phyloP scores from a whole-genome alignment of 2,797 vertebrate genomes.

The Chelonia mydas region DNA sequence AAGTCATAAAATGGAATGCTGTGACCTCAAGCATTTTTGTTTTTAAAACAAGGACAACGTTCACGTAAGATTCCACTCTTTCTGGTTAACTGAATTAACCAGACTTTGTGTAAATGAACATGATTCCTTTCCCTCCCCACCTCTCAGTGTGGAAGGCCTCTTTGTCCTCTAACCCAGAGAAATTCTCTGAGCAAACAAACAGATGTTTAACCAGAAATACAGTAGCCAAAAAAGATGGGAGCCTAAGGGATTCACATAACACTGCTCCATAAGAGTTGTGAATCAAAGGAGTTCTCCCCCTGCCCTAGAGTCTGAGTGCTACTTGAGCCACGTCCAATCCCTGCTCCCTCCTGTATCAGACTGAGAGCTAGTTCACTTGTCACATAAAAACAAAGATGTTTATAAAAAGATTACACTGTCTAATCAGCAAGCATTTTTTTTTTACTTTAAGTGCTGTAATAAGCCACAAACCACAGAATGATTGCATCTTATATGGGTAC shows the following conservation, averaged over 20 bases:
- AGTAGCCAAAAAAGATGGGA: not conserved
- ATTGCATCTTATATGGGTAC: conserved; percentile 41
- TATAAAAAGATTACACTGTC: not conserved
- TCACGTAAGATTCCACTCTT: not conserved
- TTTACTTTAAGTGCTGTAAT: not conserved
- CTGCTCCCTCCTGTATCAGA: not conserved
- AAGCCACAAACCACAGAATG: not conserved
- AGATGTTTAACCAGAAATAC: not conserved
- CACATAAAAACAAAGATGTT: not conserved
- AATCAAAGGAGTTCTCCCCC: not conserved
- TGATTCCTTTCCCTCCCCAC: not conserved
- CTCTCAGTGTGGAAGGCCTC: not conserved
- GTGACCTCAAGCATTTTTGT: not conserved
- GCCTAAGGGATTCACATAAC: not conserved
- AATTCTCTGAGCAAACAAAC: not conserved
- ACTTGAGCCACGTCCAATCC: not conserved
- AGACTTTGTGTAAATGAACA: not conserved
- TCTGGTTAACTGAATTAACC: not conserved
- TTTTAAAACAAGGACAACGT: not conserved
- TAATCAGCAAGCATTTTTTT: not conserved
- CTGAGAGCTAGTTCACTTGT: not conserved
- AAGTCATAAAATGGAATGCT: not conserved
- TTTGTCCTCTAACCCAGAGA: not conserved
- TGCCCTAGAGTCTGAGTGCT: not conserved
- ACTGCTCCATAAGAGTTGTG: not conserved